These are phyloP conservation scores for Pterostichus madidus DNA, from an alignment of 2,888 invertebrate genomes.

Conservation along the genomic window DNA sequence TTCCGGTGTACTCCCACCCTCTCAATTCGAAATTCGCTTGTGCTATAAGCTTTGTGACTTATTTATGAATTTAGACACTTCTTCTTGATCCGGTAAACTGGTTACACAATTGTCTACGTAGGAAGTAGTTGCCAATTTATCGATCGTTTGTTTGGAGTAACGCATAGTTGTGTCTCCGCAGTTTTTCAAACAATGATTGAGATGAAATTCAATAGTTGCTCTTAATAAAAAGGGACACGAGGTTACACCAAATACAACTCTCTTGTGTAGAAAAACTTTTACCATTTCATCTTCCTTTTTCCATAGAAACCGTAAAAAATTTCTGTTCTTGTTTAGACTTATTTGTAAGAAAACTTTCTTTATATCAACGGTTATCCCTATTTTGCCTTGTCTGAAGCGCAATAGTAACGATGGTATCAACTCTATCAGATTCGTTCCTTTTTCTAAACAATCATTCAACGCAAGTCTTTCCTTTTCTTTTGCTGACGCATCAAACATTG, in stretches of 20 bases:
- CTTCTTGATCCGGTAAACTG: conserved; percentile 27
- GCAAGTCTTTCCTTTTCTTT: conserved; percentile 65
- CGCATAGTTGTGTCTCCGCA: conserved; percentile 42
- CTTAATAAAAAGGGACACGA: too few species aligned
- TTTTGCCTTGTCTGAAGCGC: conserved; percentile 68
- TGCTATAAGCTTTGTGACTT: conserved; percentile 47
- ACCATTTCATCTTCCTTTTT: too few species aligned
- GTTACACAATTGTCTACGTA: conserved; percentile 58
- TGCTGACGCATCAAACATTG: conserved; percentile 71
- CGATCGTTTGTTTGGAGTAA: too few species aligned
- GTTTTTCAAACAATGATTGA: too few species aligned
- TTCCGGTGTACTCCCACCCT: conserved; percentile 27
- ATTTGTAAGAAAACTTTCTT: conserved; percentile 68
- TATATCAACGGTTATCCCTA: conserved; percentile 70
- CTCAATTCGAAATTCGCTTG: conserved; percentile 49
- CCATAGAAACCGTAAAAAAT: too few species aligned
- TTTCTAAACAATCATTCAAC: not conserved
- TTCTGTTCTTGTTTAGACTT: too few species aligned
- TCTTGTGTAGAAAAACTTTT: too few species aligned
- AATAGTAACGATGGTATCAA: not conserved
- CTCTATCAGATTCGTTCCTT: not conserved
- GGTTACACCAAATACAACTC: too few species aligned
- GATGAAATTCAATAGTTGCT: too few species aligned
- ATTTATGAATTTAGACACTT: conserved; percentile 2
- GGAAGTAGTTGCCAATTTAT: conserved; percentile 30